Base-by-base conservation (phyloP, 2,888 invertebrate species). In the Diarsia dahlii region DNA sequence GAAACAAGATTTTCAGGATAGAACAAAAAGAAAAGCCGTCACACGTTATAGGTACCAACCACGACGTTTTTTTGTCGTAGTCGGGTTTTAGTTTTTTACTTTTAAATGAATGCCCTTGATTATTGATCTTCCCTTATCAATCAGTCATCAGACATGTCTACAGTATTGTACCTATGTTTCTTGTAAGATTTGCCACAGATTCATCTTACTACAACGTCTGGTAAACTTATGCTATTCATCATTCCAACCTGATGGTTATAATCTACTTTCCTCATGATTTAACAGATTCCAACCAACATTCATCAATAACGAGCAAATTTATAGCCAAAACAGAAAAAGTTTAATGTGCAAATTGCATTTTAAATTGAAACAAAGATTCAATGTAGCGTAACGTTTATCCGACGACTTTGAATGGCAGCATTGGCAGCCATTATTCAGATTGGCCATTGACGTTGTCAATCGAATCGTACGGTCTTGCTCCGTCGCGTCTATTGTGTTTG, bases 381-480 rank as follows among this genome's bases (percentile, higher is more conserved):
- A 76, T 83, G 83, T 81, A 87, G 81, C 83, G 79, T 72, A 83
- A 81, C 84, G 39, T 71, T 64, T 60, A 79, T 79, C 74, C 79
- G 81, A 85, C 82, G 78, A 74, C 56, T 86, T 76, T 77, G 76
- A 85, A 85, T 81, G 80, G 68, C 70, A n/a, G 70, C 56, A 85
- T 84, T 81, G 80, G 68, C 70, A n/a, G 70, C 56, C 78, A 85
- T 85, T 88, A 82, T 85, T 74, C 82, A 64, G 74, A 84, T 86
- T 77, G 76, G 67, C 74, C 79, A 85, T 89, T 89, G 82, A 88
- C 81, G 76, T 72, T 86, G 81, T 80, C 85, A 85, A 84, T 84
- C 78, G 74, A 82, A 76, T 81, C 76, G 80, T 65, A 71, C 68
- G 69, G 81, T 81, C 71, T 67, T 80, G 89, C 88, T 84, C 73